phyloP scores from a whole-genome alignment of 2,797 vertebrate genomes.

The Sparus aurata region DNA sequence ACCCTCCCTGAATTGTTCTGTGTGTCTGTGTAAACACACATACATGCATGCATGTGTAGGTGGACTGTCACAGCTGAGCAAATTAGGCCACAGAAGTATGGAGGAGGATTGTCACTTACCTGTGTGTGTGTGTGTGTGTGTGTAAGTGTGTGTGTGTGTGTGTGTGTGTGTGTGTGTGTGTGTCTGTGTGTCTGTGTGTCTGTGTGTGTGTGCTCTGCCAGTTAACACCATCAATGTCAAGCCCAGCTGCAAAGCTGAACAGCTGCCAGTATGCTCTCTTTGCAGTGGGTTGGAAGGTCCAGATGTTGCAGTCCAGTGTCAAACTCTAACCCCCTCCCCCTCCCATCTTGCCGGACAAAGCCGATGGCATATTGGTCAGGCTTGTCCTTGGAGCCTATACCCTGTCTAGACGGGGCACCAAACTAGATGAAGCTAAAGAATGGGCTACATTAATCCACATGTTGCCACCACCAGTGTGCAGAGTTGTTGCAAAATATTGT shows the following conservation, averaged over 20 bases:
- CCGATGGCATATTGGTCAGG: constrained; percentile 85
- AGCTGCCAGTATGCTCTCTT: constrained; percentile 89
- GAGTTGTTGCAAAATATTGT: no score
- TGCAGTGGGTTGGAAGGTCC: constrained; percentile 66
- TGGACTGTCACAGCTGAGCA: constrained; percentile 78
- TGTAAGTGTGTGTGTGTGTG: constrained; percentile 50
- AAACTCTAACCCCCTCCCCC: constrained; percentile 30
- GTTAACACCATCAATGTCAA: constrained; percentile 92
- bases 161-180: constrained; percentile 44
- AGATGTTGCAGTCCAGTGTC: constrained; percentile 71
- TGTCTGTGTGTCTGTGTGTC: constrained; percentile 18
- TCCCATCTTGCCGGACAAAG: constrained; percentile 78
- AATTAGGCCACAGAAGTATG: constrained; percentile 90
- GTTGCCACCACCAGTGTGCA: no score
- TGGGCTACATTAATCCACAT: not conserved
- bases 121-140: constrained; percentile 51
- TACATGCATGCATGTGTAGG: constrained; percentile 12
- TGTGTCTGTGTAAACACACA: constrained; percentile 14
- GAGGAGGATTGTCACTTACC: constrained; percentile 46
- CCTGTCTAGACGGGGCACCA: constrained; percentile 75
- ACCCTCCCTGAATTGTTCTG: constrained; percentile 29
- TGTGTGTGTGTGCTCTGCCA: constrained; percentile 78
- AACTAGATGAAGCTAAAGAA: constrained; percentile 66
- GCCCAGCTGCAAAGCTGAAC: constrained; percentile 90
- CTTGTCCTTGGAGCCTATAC: constrained; percentile 86